A percentile compares a stretch with the other conserved stretches of the same genome.
These are phyloP conservation scores for Ostrea denselamellosa DNA, from an alignment of 1,140 invertebrate species.

Conservation along the genomic window DNA sequence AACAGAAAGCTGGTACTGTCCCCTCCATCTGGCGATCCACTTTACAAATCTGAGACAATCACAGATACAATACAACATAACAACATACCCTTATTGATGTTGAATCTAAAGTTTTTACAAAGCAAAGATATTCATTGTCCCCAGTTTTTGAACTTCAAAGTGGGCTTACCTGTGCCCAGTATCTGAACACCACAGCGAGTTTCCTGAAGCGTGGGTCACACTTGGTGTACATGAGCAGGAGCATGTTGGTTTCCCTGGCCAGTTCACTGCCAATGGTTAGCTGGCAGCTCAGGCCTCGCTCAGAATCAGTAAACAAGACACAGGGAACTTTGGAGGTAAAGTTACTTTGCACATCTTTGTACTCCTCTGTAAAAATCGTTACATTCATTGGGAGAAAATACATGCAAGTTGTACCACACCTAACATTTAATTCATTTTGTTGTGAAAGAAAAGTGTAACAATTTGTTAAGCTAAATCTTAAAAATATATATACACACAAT, in stretches of 20 bases:
- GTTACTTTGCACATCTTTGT: constrained; percentile 71
- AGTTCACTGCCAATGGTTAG: constrained; percentile 69
- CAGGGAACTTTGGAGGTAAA: constrained; percentile 75
- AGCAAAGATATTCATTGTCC: too few relatives aligned
- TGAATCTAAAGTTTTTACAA: neutral
- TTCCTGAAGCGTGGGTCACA: constrained; percentile 70
- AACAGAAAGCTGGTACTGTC: constrained; percentile 75
- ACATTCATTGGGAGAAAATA: neutral
- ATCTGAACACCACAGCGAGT: constrained; percentile 71
- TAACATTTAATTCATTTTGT: neutral
- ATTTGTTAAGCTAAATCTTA: neutral
- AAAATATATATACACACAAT: neutral
- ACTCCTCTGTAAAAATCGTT: constrained; percentile 62
- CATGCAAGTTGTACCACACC: neutral
- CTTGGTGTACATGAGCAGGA: constrained; percentile 70
- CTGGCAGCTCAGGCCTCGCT: constrained; percentile 61
- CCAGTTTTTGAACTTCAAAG: neutral
- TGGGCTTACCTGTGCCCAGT: constrained; percentile 74
- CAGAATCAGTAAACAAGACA: constrained; percentile 67
- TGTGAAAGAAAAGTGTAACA: neutral
- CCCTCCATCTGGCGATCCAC: constrained; percentile 76
- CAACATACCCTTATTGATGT: neutral
- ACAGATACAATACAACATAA: neutral
- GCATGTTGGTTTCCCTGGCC: constrained; percentile 67
- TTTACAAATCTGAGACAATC: constrained; percentile 70